Evolutionary conservation across 2,797 vertebrate genomes (phyloP).

Genomic region (Acomys russatus): DNA sequence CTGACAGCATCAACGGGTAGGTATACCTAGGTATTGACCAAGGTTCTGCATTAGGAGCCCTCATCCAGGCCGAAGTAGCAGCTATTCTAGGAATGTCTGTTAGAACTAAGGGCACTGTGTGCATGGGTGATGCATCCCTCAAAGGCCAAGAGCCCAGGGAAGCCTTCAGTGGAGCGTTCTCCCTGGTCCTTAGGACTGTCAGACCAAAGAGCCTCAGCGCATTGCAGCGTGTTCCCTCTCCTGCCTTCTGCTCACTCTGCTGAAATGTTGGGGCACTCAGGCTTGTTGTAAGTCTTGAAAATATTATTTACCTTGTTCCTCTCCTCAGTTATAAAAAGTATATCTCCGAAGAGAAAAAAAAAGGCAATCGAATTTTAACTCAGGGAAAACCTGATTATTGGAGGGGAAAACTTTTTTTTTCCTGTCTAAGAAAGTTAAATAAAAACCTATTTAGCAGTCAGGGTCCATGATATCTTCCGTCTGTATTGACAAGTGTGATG

Average conservation of each 20-base stretch:
- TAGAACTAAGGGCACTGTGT: neutral
- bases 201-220: neutral
- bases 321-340: constrained; percentile 5
- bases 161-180: neutral
- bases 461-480: neutral
- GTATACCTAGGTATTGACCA: neutral
- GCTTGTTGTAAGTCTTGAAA: constrained; percentile 4
- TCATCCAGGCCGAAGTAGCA: neutral
- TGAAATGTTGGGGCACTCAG: neutral
- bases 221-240: neutral
- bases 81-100: neutral
- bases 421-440: neutral
- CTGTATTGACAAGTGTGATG: neutral
- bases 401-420: neutral
- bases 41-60: neutral
- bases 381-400: neutral
- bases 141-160: neutral
- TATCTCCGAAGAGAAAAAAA: neutral
- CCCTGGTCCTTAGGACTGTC: neutral
- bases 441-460: constrained; percentile 5
- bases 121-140: neutral
- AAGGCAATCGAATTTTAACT: constrained; percentile 11
- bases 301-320: neutral
- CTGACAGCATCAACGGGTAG: neutral
- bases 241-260: neutral